Conservation (phyloP, 2,888 invertebrate genomes). For the Macrostomum cliftonense region DNA sequence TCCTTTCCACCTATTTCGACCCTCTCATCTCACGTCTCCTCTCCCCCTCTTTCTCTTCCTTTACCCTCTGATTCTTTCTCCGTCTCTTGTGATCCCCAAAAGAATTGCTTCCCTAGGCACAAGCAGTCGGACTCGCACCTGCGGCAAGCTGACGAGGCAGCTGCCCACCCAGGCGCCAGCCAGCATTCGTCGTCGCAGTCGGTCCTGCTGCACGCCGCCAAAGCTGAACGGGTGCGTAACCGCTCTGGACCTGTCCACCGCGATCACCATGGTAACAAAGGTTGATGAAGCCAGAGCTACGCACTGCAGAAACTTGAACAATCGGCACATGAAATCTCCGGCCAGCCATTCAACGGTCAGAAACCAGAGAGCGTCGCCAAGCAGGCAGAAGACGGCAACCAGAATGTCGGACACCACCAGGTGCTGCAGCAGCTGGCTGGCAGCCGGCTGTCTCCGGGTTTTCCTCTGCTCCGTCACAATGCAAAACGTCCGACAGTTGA, state of each 20-base stretch:
- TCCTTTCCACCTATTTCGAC: no score
- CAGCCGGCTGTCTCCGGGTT: background rate
- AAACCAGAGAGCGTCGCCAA: slow-evolving; percentile 61
- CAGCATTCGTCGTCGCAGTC: slow-evolving; percentile 31
- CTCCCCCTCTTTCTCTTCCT: no score
- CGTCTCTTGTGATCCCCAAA: no score
- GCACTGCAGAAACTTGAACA: slow-evolving; percentile 59
- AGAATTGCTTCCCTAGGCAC: no score
- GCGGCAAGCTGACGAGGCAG: slow-evolving; percentile 55
- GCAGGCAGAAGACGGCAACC: slow-evolving; percentile 60
- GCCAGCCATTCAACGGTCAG: slow-evolving; percentile 62
- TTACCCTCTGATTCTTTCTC: no score
- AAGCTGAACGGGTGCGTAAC: slow-evolving; percentile 50
- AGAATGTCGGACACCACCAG: slow-evolving; percentile 62
- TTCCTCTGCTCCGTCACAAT: background rate
- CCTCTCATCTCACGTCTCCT: no score
- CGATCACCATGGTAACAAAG: slow-evolving; percentile 60
- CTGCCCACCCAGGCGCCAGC: slow-evolving; percentile 54
- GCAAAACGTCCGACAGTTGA: background rate
- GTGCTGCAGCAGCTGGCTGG: slow-evolving; percentile 49
- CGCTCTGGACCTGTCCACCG: slow-evolving; percentile 56
- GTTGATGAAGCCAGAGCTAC: slow-evolving; percentile 57
- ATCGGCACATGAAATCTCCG: slow-evolving; percentile 55
- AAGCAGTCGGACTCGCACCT: slow-evolving; percentile 50
- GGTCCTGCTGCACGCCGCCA: no score